phyloP scores from a whole-genome alignment of 1,140 invertebrate species.

The Zophobas atratus region DNA sequence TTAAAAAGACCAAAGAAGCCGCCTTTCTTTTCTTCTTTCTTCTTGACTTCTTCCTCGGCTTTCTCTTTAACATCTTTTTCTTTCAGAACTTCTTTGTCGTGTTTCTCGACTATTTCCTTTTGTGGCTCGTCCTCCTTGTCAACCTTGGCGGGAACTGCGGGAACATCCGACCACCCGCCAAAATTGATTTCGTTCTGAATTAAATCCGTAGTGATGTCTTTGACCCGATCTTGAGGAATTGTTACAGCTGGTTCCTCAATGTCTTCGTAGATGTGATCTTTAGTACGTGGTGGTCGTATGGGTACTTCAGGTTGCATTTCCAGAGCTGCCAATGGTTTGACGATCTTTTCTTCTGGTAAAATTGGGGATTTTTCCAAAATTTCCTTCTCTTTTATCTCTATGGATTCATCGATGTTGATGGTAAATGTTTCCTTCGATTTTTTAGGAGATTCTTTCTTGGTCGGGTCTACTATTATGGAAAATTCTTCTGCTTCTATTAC shows the following conservation, averaged over 20 bases:
- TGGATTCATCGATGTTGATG: conserved; percentile 58
- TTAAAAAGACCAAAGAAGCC: conserved; percentile 52
- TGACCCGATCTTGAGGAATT: conserved; percentile 56
- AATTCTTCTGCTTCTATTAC: conserved; percentile 62
- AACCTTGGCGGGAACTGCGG: neutral
- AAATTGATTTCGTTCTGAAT: conserved; percentile 63
- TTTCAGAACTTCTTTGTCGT: conserved; percentile 63
- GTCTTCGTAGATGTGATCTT: conserved; percentile 62
- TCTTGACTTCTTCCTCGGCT: conserved; percentile 27
- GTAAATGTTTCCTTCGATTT: conserved; percentile 60
- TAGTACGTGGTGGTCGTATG: conserved; percentile 52
- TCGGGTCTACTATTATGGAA: conserved; percentile 59
- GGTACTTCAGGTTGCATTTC: conserved; percentile 49
- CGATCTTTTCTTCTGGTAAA: conserved; percentile 56
- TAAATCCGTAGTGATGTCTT: conserved; percentile 60
- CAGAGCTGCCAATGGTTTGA: conserved; percentile 56
- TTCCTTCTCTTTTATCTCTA: conserved; percentile 61
- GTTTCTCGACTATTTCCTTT: conserved; percentile 63
- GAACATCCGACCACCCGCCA: conserved; percentile 55
- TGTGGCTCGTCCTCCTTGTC: conserved; percentile 23
- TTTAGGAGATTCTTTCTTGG: conserved; percentile 55
- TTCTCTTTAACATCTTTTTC: conserved; percentile 53
- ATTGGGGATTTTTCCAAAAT: conserved; percentile 61
- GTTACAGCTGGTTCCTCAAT: conserved; percentile 51
- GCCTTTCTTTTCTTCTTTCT: conserved; percentile 53